Conservation (phyloP, 2,113 vertebrate genomes). For the Upupa epops region DNA sequence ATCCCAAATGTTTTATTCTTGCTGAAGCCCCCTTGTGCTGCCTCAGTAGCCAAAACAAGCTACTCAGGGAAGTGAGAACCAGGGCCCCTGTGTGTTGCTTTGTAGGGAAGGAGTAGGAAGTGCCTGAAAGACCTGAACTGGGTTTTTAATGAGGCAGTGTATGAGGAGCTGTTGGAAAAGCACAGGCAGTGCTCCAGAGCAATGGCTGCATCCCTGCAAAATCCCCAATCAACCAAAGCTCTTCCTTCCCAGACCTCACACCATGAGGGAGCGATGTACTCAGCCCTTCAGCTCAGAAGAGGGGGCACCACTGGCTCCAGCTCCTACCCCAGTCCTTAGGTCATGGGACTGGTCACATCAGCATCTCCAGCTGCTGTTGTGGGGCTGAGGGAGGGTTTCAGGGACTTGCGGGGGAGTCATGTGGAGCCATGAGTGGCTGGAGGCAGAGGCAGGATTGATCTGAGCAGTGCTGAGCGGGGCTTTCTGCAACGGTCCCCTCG, state of each 20-base stretch:
- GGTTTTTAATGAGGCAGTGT: slow-evolving; percentile 19
- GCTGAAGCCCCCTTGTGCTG: background rate
- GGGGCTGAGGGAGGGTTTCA: background rate
- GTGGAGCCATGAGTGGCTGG: background rate
- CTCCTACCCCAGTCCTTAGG: background rate
- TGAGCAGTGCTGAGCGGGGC: rapidly evolving
- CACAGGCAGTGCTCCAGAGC: background rate
- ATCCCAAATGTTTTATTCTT: background rate
- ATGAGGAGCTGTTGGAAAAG: slow-evolving; percentile 8
- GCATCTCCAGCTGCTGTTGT: background rate
- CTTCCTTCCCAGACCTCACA: rapidly evolving
- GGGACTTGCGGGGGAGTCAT: background rate
- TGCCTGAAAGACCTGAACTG: slow-evolving; percentile 16
- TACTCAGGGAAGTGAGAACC: background rate
- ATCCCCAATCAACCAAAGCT: background rate
- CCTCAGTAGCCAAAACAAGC: background rate
- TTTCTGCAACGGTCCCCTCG: background rate
- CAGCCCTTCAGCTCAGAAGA: background rate
- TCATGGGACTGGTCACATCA: rapidly evolving
- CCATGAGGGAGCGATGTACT: background rate
- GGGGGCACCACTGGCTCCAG: background rate
- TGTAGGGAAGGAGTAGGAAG: slow-evolving; percentile 7
- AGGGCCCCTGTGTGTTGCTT: background rate
- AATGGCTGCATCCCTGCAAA: background rate
- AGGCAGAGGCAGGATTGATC: background rate